Evolutionary conservation across 2,113 vertebrate species (phyloP), one percentile per base, ranked within the genome.

Genomic region (Sarotherodon lohbergeri): DNA sequence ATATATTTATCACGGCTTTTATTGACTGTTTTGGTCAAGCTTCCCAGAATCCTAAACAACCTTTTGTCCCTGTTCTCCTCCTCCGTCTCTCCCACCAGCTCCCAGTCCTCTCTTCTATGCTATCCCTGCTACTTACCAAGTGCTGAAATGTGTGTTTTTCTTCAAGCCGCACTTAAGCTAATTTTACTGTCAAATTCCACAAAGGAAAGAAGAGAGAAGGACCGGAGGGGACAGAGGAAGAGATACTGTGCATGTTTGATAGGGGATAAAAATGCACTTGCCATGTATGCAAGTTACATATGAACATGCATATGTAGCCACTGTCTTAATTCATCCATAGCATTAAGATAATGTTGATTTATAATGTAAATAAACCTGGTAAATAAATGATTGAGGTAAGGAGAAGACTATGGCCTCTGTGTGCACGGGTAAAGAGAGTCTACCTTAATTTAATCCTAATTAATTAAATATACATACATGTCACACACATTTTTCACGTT

Each of bases 131-230:
- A 82, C 84, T 90, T 90, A 81, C 86, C 82, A 66, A 83, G 85
- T 93, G 88, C 92, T 94, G 85, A 91, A 92, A 93, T 86, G 83
- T 94, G 90, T 93, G 88, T 91, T 93, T 94, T 91, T 91, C 86
- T 90, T 84, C 88, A 91, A 90, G 90, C 87, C 27, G 89, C 92
- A 95, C 92, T 94, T 89, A 73, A 86, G 82, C 91, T 94, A 90
- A 88, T 91, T 94, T 94, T 91, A 89, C 88, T 89, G 87, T 89
- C 89, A 83, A 93, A 93, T 91, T 90, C 90, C 89, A 87, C 55
- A 76, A 84, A 90, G 88, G 61, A 82, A 85, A 86, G 59, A 85
- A 32, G 22, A n/a, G 16, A 32, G 29, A 52, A 52, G 16, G 46
- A 78, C 10, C 5, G 2, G 41, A 27, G 29, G 34, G 36, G 24